Conservation (phyloP, 1,140 invertebrate genomes). For the Babylonia areolata region DNA sequence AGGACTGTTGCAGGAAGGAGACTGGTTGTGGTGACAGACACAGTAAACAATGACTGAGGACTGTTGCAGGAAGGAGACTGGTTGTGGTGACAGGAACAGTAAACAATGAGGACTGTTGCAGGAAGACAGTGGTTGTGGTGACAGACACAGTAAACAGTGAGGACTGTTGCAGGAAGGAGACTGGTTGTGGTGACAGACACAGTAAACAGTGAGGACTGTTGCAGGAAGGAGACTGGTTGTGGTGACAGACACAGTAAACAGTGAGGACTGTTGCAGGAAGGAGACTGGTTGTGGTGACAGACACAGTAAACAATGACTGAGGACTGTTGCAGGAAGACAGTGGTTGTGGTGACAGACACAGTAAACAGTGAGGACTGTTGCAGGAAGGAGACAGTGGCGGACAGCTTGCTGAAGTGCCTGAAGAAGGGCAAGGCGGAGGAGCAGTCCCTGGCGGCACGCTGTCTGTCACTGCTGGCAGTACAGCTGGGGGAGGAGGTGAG, state of each 20-base stretch:
- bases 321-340: too few relatives aligned
- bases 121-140: constrained; percentile 80
- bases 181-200: too few relatives aligned
- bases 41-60: too few relatives aligned
- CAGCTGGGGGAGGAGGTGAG: constrained; percentile 86
- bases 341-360: background rate
- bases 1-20: too few relatives aligned
- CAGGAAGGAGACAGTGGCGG: constrained; percentile 87
- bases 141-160: constrained; percentile 36
- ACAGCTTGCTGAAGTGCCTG: constrained; percentile 86
- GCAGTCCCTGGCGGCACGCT: constrained; percentile 85
- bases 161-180: constrained; percentile 81
- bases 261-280: too few relatives aligned
- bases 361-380: constrained; percentile 46
- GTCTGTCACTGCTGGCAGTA: constrained; percentile 87
- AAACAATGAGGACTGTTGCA: constrained; percentile 60
- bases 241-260: too few relatives aligned
- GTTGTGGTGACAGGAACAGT: constrained; percentile 1
- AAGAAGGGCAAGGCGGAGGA: constrained; percentile 89
- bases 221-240: too few relatives aligned
- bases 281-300: too few relatives aligned
- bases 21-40: too few relatives aligned
- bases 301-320: too few relatives aligned
- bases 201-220: too few relatives aligned
- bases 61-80: too few relatives aligned